These are phyloP conservation scores for Ifrita kowaldi DNA, from an alignment of 2,113 vertebrate genomes.

Conservation along the genomic window DNA sequence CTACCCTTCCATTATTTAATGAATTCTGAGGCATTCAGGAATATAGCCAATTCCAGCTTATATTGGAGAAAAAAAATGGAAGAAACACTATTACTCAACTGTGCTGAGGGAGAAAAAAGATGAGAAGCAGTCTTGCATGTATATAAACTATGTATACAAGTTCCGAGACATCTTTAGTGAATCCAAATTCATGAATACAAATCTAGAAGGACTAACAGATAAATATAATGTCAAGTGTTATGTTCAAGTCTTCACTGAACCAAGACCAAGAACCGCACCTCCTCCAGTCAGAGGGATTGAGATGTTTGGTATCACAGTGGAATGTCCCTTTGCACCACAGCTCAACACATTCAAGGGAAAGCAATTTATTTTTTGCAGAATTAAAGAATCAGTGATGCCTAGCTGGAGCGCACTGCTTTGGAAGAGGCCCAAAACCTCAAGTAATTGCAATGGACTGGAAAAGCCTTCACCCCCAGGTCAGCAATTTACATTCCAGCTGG, in stretches of 20 bases:
- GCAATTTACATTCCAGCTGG: not conserved
- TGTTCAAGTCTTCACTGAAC: not conserved
- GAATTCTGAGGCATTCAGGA: slow-evolving; percentile 4
- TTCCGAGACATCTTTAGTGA: not conserved
- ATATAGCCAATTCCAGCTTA: not conserved
- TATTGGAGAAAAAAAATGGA: not conserved
- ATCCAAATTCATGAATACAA: not conserved
- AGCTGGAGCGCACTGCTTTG: not conserved
- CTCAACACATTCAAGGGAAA: not conserved
- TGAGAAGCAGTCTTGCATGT: not conserved
- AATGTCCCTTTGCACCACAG: not conserved
- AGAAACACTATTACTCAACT: not conserved
- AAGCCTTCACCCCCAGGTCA: slow-evolving; percentile 1
- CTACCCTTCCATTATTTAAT: not conserved
- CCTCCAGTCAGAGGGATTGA: not conserved
- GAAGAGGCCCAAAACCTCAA: not conserved
- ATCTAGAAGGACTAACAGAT: not conserved
- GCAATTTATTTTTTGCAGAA: not conserved
- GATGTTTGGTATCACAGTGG: not conserved
- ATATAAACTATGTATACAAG: not conserved
- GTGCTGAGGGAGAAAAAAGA: not conserved
- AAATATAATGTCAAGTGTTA: not conserved
- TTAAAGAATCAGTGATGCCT: not conserved
- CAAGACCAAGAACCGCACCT: not conserved
- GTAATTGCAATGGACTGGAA: not conserved